Evolutionary conservation across 2,113 vertebrate genomes (phyloP).

Genomic region (Calyptomena viridis): DNA sequence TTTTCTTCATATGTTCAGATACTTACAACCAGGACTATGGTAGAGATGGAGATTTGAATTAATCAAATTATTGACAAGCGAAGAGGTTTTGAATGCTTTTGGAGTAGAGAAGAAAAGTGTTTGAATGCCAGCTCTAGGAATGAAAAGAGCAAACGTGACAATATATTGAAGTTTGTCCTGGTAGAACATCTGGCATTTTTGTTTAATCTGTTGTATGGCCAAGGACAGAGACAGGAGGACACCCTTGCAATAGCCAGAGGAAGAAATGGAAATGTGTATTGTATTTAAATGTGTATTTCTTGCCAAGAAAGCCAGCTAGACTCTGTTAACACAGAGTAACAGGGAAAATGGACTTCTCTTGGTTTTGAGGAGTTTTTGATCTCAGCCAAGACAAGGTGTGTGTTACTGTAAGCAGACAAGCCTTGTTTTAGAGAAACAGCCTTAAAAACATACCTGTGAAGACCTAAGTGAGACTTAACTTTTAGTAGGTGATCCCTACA

Average conservation of each 20-base stretch:
- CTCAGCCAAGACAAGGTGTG: neutral
- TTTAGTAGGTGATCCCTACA: neutral
- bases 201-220: neutral
- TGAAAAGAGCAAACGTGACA: neutral
- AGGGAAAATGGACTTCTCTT: neutral
- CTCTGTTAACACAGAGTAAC: neutral
- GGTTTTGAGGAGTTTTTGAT: neutral
- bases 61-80: neutral
- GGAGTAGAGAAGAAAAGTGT: neutral
- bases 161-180: neutral
- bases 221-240: neutral
- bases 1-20: neutral
- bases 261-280: neutral
- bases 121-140: neutral
- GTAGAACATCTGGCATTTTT: neutral
- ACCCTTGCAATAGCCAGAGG: neutral
- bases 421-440: neutral
- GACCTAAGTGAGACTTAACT: neutral
- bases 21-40: neutral
- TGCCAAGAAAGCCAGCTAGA: neutral
- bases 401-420: neutral
- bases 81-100: neutral
- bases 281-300: neutral
- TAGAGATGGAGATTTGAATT: neutral
- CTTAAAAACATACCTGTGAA: neutral